These are phyloP conservation scores for Cotesia typhae DNA, from an alignment of 1,140 invertebrate species.

Conservation along the genomic window DNA sequence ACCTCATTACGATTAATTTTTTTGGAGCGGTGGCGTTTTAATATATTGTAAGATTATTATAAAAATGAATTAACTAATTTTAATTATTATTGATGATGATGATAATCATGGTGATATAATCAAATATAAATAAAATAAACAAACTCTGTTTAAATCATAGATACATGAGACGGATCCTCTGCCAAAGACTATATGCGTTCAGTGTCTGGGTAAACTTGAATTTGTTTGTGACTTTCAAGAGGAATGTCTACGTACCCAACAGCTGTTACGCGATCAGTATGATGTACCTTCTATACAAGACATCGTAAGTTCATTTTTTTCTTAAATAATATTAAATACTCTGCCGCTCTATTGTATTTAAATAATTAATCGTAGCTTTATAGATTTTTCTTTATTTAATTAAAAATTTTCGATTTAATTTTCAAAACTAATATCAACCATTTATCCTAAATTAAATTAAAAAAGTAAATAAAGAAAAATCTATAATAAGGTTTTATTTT, in stretches of 20 bases:
- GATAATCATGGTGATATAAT: not conserved
- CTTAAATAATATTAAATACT: conserved; percentile 37
- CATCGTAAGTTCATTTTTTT: conserved; percentile 54
- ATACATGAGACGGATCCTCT: conserved; percentile 65
- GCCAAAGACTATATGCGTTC: conserved; percentile 64
- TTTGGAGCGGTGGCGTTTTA: conserved; percentile 49
- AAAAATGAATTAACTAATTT: not conserved
- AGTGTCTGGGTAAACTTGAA: conserved; percentile 65
- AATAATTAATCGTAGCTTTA: conserved; percentile 6
- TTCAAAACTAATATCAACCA: not conserved
- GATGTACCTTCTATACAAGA: conserved; percentile 58
- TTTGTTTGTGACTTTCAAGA: conserved; percentile 66
- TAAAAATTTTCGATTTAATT: not conserved
- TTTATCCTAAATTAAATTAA: not conserved
- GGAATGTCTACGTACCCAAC: conserved; percentile 63
- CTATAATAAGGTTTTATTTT: conserved; percentile 27
- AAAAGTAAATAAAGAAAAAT: not conserved
- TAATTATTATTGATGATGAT: conserved; percentile 7
- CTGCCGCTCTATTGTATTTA: conserved; percentile 46
- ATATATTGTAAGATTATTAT: conserved; percentile 7
- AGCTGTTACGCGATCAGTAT: conserved; percentile 59
- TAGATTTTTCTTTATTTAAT: conserved; percentile 1
- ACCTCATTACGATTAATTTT: conserved; percentile 35
- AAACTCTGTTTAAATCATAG: conserved; percentile 59
- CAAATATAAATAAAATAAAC: conserved; percentile 25